Evolutionary conservation across 1,140 invertebrate species (phyloP).

Genomic region (Melipona quadrifasciata): DNA sequence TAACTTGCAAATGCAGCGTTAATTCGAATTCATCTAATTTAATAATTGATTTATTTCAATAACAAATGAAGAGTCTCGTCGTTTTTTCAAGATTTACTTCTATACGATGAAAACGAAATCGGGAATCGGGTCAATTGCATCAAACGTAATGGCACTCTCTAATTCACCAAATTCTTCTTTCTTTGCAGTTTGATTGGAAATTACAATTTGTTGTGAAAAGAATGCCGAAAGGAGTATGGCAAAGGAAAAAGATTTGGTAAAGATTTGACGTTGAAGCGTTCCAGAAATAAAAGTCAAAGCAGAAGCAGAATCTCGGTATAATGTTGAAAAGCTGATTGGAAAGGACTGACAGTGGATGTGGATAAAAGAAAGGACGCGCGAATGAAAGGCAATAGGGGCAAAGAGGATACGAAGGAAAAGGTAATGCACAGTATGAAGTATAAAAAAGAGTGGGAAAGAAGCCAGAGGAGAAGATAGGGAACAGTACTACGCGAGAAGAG

Average conservation of each 20-base stretch:
- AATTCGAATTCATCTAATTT: no score
- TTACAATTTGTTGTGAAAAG: no score
- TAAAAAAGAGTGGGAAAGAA: background rate
- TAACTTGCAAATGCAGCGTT: background rate
- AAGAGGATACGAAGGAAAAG: background rate
- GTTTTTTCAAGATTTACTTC: background rate
- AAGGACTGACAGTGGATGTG: conserved; percentile 2
- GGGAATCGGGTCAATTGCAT: background rate
- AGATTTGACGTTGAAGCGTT: background rate
- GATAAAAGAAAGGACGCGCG: conserved; percentile 34
- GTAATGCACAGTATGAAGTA: background rate
- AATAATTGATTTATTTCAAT: no score
- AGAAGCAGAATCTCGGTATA: background rate
- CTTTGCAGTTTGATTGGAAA: background rate
- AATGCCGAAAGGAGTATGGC: no score
- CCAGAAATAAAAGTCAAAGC: background rate
- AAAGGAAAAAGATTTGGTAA: background rate
- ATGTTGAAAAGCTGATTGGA: background rate
- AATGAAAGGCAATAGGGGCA: background rate
- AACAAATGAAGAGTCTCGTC: background rate
- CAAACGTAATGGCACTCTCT: background rate
- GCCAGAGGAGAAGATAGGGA: background rate
- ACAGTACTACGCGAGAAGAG: conserved; percentile 47
- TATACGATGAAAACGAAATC: background rate
- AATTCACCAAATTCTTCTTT: background rate